Base-by-base conservation (phyloP, 2,888 invertebrate genomes). In the Emmelina monodactyla region DNA sequence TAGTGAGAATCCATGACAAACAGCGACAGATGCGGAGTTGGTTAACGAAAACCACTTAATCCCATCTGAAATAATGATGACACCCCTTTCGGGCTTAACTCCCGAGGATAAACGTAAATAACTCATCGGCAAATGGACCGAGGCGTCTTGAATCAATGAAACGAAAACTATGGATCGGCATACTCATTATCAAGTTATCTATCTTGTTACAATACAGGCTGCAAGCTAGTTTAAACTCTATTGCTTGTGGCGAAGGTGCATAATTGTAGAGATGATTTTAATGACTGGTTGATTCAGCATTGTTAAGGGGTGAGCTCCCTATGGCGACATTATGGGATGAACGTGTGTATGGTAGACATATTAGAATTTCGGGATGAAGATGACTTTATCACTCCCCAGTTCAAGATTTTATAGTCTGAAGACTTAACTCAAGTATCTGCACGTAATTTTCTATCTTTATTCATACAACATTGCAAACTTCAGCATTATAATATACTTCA, bases 41-140 rank as follows among this genome's bases (percentile, higher is more conserved):
- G 33, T 32, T 41, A 22, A 32, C 40, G 42, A 41, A 46, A 45
- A 41, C 43, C 43, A 32, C 42, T 44, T 49, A 51, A 51, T 49
- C 48, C 45, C 22, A 15, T 31, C 34, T 36, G 32, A 42, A 44
- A 41, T 42, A 42, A 41, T 43, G 44, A 41, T 39, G 38, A 37
- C 29, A 31, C 34, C 35, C 39, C 11, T 37, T 34, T 12, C 25
- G 13, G 14, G 13, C 29, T 7, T 14, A 6, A 13, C 11, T 29
- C n/a, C 11, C 25, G 11, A 25, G 25, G 25, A 25, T 25, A 11
- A 25, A 25, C 35, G 38, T 39, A 34, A 39, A 39, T 39, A 37
- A 33, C 32, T 39, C 34, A 37, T 39, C 15, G 37, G 22, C 32
- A 37, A 39, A 39, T 28, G 28, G 22, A 14, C 29, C 29, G 14